Percentiles rank a stretch among this genome's conserved stretches.
These are phyloP conservation scores for Smithornis capensis DNA, from an alignment of 2,113 vertebrate species.

Conservation along the genomic window DNA sequence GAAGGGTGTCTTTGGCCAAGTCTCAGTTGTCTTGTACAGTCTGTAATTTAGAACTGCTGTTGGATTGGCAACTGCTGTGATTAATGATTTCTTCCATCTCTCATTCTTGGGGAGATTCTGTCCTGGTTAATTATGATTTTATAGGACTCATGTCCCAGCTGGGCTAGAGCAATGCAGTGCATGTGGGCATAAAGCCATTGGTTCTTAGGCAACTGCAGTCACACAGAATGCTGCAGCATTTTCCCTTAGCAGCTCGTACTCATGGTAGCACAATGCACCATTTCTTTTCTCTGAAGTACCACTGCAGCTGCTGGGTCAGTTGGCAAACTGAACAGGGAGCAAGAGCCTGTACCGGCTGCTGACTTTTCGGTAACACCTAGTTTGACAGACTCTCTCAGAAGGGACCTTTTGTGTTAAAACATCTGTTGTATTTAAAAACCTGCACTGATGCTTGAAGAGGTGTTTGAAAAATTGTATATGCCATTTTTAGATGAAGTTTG, in stretches of 20 bases:
- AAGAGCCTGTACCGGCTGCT: neutral
- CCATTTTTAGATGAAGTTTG: neutral
- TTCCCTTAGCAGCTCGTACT: fast-evolving
- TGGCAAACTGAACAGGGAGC: neutral
- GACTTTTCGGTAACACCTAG: neutral
- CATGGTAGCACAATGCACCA: neutral
- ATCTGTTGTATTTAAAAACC: neutral
- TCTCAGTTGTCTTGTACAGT: neutral
- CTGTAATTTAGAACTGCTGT: neutral
- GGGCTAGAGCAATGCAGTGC: neutral
- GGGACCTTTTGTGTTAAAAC: neutral
- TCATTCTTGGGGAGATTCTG: neutral
- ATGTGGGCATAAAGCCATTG: neutral
- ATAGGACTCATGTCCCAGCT: neutral
- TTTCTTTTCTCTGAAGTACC: neutral
- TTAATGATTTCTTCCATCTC: neutral
- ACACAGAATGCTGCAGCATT: neutral
- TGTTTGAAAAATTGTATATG: neutral
- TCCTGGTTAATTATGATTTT: neutral
- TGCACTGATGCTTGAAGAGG: neutral
- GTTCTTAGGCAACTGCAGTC: neutral
- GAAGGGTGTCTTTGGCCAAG: neutral
- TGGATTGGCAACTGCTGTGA: neutral
- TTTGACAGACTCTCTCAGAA: neutral
- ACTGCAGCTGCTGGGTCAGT: neutral